Base-by-base conservation (phyloP, 2,888 invertebrate species). In the Salticus scenicus region DNA sequence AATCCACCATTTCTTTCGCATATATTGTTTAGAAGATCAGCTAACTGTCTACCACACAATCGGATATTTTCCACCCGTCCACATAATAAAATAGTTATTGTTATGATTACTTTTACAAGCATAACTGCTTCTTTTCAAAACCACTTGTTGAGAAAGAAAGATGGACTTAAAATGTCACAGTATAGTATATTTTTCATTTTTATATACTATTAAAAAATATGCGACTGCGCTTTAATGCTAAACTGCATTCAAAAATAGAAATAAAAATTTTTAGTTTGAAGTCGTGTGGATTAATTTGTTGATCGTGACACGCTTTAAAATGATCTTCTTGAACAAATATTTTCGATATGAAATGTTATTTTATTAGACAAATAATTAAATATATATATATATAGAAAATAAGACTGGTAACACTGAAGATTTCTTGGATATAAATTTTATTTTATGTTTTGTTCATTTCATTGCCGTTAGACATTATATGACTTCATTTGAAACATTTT, bases 1-100 rank as follows among this genome's bases (percentile, higher is more conserved):
- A 80, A 86, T 71, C 85, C 85, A 12, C 85, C 85, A 57, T 76
- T 63, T 42, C 42, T 86, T 71, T 80, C 79, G 41, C 85, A 86
- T 17, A 86, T 72, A 31, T 67, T 37, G 10, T 75, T 86, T 12
- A 86, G 76, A 30, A 80, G 75, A 57, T 86, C 80, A 5, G 85
- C 85, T 70, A 86, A 37, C 20, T 71, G 41, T 41, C 85, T 70
- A n/a, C 85, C 85, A 37, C 85, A 86, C 31, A 86, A 28, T n/a
- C 85, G 69, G 12, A 86, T 74, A 1, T 79, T 69, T 75, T 80
- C 66, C 1, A 28, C 80, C 12, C 20, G 42, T 7, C 51, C 69
- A 7, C 24, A 33, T 5, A 24, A 31, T 1, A 82, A 33, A 24
- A 37, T 31, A 5, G 63, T 41, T 10, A 51, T 28, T 20, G 33